Conservation (phyloP, 1,140 invertebrate genomes). For the Pseudachorutes palmiensis region DNA sequence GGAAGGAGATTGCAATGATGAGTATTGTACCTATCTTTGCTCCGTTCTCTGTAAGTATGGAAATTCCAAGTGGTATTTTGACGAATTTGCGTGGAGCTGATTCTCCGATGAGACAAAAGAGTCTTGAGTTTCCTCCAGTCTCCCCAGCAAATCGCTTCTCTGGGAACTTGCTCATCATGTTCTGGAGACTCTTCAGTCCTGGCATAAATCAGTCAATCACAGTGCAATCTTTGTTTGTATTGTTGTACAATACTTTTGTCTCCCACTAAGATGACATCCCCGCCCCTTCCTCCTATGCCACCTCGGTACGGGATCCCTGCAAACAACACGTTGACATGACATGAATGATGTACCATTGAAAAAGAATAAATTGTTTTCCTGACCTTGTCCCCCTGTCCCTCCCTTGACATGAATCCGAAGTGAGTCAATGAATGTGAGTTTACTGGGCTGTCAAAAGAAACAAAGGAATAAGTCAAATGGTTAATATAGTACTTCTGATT, state of each 20-base stretch:
- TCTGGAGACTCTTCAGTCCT: slow-evolving; percentile 53
- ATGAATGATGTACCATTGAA: neutral
- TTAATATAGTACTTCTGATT: neutral
- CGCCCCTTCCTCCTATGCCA: slow-evolving; percentile 69
- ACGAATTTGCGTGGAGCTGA: slow-evolving; percentile 61
- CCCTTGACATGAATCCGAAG: slow-evolving; percentile 61
- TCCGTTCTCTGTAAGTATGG: slow-evolving; percentile 57
- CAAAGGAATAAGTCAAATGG: neutral
- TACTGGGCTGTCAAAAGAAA: neutral
- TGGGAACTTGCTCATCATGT: slow-evolving; percentile 48
- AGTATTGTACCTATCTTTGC: slow-evolving; percentile 53
- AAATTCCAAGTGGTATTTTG: slow-evolving; percentile 68
- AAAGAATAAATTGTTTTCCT: neutral
- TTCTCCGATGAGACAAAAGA: slow-evolving; percentile 62
- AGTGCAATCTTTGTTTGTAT: too few relatives aligned
- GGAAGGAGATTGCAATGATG: too few relatives aligned
- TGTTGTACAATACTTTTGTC: too few relatives aligned
- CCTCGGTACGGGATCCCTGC: slow-evolving; percentile 65
- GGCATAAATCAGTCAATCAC: too few relatives aligned
- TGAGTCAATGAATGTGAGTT: slow-evolving; percentile 57
- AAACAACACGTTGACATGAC: too few relatives aligned
- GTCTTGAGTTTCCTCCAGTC: slow-evolving; percentile 60
- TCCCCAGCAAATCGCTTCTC: slow-evolving; percentile 54
- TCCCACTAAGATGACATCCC: slow-evolving; percentile 64
- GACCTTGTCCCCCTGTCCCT: slow-evolving; percentile 59